These are phyloP conservation scores for Drepana falcataria DNA, from an alignment of 2,888 invertebrate species.

Conservation along the genomic window DNA sequence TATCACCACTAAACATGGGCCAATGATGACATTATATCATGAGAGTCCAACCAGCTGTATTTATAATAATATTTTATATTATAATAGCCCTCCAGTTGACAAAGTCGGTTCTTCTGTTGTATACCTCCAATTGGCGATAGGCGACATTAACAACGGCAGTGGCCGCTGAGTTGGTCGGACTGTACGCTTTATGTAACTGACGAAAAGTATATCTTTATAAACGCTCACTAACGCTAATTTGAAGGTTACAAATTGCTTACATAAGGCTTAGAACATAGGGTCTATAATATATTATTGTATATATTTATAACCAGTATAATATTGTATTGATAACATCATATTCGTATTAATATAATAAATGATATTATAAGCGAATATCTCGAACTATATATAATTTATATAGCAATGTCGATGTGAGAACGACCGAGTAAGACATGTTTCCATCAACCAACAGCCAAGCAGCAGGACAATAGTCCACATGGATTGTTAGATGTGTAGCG, in stretches of 20 bases:
- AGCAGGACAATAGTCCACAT: constrained; percentile 44
- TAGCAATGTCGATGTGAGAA: not conserved
- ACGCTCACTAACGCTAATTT: not conserved
- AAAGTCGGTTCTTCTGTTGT: no score
- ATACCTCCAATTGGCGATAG: no score
- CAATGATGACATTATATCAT: no score
- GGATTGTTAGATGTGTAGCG: constrained; percentile 39
- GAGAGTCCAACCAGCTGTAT: no score
- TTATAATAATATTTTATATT: no score
- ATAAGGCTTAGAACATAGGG: not conserved
- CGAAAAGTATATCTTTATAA: not conserved
- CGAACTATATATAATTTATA: not conserved
- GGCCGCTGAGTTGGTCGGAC: no score
- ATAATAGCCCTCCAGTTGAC: no score
- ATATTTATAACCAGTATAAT: not conserved
- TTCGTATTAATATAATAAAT: not conserved
- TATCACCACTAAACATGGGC: not conserved
- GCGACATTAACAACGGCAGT: no score
- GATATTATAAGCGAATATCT: not conserved
- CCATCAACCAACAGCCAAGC: constrained; percentile 36
- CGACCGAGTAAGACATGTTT: not conserved
- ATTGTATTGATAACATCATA: no score
- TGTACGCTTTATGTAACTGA: not conserved
- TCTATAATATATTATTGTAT: not conserved
- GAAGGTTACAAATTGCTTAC: not conserved